phyloP scores from a whole-genome alignment of 2,797 vertebrate genomes.

The Falco cherrug region DNA sequence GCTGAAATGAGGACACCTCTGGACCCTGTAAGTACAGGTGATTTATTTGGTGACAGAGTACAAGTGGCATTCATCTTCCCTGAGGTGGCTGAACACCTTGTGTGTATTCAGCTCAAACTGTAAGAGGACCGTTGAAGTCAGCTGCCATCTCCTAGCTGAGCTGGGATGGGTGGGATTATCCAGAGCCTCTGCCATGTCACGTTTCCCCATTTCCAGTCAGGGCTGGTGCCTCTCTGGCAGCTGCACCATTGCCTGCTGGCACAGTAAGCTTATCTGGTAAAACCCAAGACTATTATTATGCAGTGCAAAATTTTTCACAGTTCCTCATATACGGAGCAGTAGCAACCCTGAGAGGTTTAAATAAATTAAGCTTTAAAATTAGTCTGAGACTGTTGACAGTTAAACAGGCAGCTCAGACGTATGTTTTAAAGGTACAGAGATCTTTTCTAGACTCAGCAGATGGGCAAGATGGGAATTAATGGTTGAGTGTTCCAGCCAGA shows the following conservation, averaged over 20 bases:
- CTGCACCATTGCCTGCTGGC: neutral
- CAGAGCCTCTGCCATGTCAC: accelerated
- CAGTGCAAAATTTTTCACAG: neutral
- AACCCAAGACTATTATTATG: neutral
- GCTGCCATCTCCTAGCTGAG: neutral
- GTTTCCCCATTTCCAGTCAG: neutral
- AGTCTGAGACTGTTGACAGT: neutral
- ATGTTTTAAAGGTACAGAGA: neutral
- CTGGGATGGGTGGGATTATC: neutral
- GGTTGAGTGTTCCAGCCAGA: neutral
- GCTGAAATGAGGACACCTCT: no score
- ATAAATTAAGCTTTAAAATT: neutral
- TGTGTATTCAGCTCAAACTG: neutral
- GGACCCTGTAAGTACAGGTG: neutral
- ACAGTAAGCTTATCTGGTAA: neutral
- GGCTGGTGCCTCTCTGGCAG: neutral
- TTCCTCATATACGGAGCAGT: neutral
- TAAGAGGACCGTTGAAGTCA: neutral
- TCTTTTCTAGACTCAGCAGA: neutral
- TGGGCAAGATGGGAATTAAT: neutral
- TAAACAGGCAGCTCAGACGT: neutral
- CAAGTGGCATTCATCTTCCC: neutral
- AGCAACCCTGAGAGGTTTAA: neutral
- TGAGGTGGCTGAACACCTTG: neutral
- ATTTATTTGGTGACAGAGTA: neutral